Evolutionary conservation across 2,113 vertebrate species (phyloP).

Genomic region (Tachycineta bicolor): DNA sequence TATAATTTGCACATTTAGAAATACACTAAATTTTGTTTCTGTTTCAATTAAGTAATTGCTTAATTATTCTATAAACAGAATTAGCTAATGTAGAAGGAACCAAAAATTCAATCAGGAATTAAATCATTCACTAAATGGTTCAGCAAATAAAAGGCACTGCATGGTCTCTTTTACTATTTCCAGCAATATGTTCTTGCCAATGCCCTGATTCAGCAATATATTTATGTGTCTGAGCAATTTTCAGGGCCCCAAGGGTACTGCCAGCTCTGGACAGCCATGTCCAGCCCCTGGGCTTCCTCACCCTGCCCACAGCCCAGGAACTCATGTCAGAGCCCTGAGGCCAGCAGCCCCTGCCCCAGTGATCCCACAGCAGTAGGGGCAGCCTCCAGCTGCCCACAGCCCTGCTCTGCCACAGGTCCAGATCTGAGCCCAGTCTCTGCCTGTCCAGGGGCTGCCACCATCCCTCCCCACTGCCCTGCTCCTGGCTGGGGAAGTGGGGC

Average conservation of each 20-base stretch:
- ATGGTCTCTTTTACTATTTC: background rate
- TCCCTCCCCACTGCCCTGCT: rapidly evolving
- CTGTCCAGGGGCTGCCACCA: rapidly evolving
- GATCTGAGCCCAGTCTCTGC: rapidly evolving
- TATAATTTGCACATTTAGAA: slow-evolving; percentile 52
- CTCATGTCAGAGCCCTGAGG: rapidly evolving
- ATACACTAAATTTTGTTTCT: slow-evolving; percentile 45
- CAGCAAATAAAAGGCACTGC: background rate
- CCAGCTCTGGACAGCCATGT: background rate
- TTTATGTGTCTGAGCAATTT: background rate
- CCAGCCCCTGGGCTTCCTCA: rapidly evolving
- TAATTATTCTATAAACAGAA: slow-evolving; percentile 53
- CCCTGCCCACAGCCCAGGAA: background rate
- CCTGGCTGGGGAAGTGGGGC: background rate
- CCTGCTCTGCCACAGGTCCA: rapidly evolving
- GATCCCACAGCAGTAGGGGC: rapidly evolving
- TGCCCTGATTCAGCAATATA: background rate
- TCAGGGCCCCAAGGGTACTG: rapidly evolving
- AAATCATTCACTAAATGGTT: background rate
- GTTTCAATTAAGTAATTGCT: slow-evolving; percentile 42
- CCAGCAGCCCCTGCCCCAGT: rapidly evolving
- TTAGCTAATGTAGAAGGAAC: background rate
- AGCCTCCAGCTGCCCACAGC: background rate
- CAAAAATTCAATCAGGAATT: background rate
- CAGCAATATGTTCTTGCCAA: rapidly evolving